Evolutionary conservation across 2,888 invertebrate species (phyloP).

Genomic region (Dynastes tityus): DNA sequence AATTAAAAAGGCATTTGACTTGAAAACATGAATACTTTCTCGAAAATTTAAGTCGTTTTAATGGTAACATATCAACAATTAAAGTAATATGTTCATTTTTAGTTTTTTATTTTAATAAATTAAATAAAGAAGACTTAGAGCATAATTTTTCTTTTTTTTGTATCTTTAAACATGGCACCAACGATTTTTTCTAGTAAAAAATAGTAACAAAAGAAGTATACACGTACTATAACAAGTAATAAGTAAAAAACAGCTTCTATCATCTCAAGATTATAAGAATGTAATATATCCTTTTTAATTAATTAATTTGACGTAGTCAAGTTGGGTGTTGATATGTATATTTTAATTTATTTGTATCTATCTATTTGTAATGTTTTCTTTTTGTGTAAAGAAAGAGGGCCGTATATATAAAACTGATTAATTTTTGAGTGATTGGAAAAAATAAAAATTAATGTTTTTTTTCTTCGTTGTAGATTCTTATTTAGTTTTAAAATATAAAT

Average conservation of each 20-base stretch:
- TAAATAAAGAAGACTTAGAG: conserved; percentile 3
- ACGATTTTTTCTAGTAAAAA: not conserved
- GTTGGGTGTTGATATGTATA: conserved; percentile 24
- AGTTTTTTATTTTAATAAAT: conserved; percentile 3
- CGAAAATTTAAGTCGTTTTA: no score
- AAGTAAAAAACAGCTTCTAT: not conserved
- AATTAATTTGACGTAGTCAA: conserved; percentile 28
- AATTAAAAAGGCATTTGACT: not conserved
- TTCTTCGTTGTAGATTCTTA: not conserved
- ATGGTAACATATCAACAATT: conserved; percentile 31
- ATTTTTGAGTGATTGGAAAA: not conserved
- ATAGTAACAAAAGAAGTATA: conserved; percentile 9
- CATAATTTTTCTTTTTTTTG: not conserved
- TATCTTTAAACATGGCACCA: conserved; percentile 32
- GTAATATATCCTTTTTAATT: not conserved
- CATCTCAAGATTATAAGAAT: conserved; percentile 13
- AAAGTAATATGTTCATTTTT: not conserved
- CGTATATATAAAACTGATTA: not conserved
- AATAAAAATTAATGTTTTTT: not conserved
- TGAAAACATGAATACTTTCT: conserved; percentile 24
- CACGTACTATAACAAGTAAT: conserved; percentile 1
- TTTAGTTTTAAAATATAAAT: not conserved
- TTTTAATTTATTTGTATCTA: not conserved
- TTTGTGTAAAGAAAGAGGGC: not conserved
- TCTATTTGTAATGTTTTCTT: no score